Base-by-base conservation (phyloP, 2,797 vertebrate species). In the Nyctalus aviator region DNA sequence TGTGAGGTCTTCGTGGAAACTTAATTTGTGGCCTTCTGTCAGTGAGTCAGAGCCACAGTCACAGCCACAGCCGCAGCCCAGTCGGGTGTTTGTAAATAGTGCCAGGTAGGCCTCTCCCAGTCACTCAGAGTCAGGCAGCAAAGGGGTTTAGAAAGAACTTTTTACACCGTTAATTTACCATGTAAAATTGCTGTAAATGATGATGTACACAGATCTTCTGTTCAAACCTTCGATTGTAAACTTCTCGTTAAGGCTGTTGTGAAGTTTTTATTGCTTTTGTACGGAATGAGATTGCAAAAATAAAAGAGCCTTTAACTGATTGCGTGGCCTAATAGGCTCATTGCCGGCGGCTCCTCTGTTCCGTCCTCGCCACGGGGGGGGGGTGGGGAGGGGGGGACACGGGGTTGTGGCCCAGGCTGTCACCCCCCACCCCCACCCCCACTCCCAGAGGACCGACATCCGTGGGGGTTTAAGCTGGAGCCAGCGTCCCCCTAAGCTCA, bases 141-240 rank as follows among this genome's bases (percentile, higher is more conserved):
- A 37, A 18, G 48, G 30, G 62, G 18, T 84, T 25, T 69, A 57
- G 90, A 50, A 85, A 50, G 69, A 68, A 27, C 30, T 30, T 23
- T 23, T 96, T 94, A 96, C 76, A 79, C 95, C 96, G 87, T 77
- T 91, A 96, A 76, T 55, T 97, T 96, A 96, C 95, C 95, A 84
- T 98, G 96, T 98, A 94, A 98, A 98, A 79, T 95, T 97, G 93
- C 97, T 98, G 98, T 98, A 98, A 98, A 98, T 98, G 94, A 92
- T 96, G 83, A 78, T 75, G 93, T 98, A 95, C 97, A 97, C 96
- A 98, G 97, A 94, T 95, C 93, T 98, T 95, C 93, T 98, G 96
- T 97, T 97, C 87, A 90, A 77, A 91, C 95, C 81, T 17, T 73
- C 92, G 66, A 0, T 90, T 95, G 84, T 97, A 94, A 95, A 89